Base-by-base conservation (phyloP, 2,888 invertebrate genomes). In the Stenolophus ochropezus region DNA sequence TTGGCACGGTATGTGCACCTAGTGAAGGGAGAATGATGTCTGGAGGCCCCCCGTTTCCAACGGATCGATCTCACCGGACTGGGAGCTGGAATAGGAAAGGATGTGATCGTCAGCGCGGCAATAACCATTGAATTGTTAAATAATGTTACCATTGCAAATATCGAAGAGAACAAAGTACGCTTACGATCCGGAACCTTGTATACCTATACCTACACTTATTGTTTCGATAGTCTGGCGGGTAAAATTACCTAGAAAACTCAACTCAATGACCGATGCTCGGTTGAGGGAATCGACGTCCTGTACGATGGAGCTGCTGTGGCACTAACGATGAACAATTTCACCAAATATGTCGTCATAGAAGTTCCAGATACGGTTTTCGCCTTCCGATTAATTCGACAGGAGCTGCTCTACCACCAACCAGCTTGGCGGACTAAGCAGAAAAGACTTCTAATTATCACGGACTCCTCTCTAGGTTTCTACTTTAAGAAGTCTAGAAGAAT, bases 351-450 rank as follows among this genome's bases (percentile, higher is more conserved):
- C n/a, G n/a, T n/a, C n/a, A n/a, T n/a, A n/a, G n/a, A n/a, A n/a
- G n/a, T n/a, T n/a, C n/a, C n/a, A n/a, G n/a, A n/a, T n/a, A n/a
- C n/a, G n/a, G n/a, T n/a, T n/a, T n/a, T n/a, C n/a, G n/a, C n/a
- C n/a, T n/a, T n/a, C n/a, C n/a, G n/a, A n/a, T n/a, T n/a, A n/a
- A n/a, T n/a, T n/a, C n/a, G n/a, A n/a, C n/a, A n/a, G n/a, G n/a
- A n/a, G n/a, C n/a, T n/a, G n/a, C n/a, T n/a, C n/a, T n/a, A n/a
- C n/a, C n/a, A n/a, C n/a, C n/a, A n/a, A n/a, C n/a, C n/a, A n/a
- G n/a, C 78, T 1, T 78, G 65, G 78, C 20, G 78, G 1, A 78
- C 78, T n/a, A 58, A 78, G 11, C 65, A 78, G 21, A 78, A 47
- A 14, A 1, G 78, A 20, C 47, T 74, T 3, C 14, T 78, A 1